Percentiles rank a stretch among this genome's conserved stretches.
Evolutionary conservation across 2,888 invertebrate species (phyloP).

Genomic region (Catocala sponsa): DNA sequence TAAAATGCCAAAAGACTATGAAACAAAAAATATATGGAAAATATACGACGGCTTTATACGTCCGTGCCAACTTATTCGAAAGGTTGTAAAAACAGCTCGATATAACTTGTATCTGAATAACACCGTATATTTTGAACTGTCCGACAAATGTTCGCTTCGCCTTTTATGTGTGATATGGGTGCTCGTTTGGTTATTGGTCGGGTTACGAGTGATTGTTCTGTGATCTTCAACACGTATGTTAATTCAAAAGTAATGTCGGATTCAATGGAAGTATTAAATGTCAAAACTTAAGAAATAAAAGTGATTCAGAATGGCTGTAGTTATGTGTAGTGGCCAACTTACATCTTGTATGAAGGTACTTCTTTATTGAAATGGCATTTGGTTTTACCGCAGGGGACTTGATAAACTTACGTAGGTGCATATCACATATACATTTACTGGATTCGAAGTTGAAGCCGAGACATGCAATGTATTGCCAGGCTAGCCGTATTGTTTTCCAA

Average conservation of each 20-base stretch:
- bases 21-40: slow-evolving; percentile 16
- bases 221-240: slow-evolving; percentile 14
- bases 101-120: slow-evolving; percentile 25
- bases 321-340: no score
- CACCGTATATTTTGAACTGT: slow-evolving; percentile 19
- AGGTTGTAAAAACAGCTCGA: slow-evolving; percentile 16
- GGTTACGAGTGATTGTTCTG: slow-evolving; percentile 2
- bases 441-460: no score
- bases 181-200: no score
- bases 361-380: no score
- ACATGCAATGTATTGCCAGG: no score
- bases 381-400: no score
- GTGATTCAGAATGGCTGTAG: not conserved
- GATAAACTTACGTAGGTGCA: no score
- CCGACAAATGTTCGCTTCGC: slow-evolving; percentile 25
- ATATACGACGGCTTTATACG: slow-evolving; percentile 23
- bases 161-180: slow-evolving; percentile 10
- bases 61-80: slow-evolving; percentile 32
- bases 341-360: no score
- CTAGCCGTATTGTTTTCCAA: no score
- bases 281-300: not conserved
- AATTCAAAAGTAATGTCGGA: slow-evolving; percentile 21
- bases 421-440: no score
- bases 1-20: slow-evolving; percentile 38
- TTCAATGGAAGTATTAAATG: slow-evolving; percentile 22